Evolutionary conservation across 2,888 invertebrate genomes (phyloP).

Genomic region (Pandemis cinnamomeana): DNA sequence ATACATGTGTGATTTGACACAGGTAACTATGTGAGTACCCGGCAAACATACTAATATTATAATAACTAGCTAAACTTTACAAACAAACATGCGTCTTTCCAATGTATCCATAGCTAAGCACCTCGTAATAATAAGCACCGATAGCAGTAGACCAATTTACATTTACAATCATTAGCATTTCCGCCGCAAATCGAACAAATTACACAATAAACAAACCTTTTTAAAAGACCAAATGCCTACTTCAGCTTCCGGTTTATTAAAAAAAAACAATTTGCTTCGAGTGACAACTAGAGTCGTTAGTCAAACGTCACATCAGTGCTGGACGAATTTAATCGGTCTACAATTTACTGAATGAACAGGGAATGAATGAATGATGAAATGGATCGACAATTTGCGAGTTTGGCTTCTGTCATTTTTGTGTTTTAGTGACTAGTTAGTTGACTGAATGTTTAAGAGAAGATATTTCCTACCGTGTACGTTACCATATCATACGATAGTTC

Average conservation of each 20-base stretch:
- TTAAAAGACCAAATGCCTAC: neutral
- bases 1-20: too few species aligned
- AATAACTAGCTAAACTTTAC: neutral
- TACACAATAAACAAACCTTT: neutral
- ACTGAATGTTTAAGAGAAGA: too few species aligned
- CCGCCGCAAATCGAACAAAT: neutral
- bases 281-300: slow-evolving; percentile 11
- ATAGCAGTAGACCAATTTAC: neutral
- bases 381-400: neutral
- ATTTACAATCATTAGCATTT: neutral
- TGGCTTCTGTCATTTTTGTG: neutral
- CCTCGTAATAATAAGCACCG: neutral
- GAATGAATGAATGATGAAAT: neutral
- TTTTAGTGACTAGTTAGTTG: too few species aligned
- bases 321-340: neutral
- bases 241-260: neutral
- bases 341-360: neutral
- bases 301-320: slow-evolving; percentile 1
- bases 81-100: neutral
- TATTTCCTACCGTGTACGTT: too few species aligned
- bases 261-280: slow-evolving; percentile 5
- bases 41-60: too few species aligned
- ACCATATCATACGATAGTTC: too few species aligned
- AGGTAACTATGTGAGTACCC: too few species aligned
- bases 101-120: too few species aligned